A percentile compares a stretch with the other conserved stretches of the same genome.
Conservation (phyloP, 2,797 vertebrate genomes). For the Microctenopoma steveboyesi region DNA sequence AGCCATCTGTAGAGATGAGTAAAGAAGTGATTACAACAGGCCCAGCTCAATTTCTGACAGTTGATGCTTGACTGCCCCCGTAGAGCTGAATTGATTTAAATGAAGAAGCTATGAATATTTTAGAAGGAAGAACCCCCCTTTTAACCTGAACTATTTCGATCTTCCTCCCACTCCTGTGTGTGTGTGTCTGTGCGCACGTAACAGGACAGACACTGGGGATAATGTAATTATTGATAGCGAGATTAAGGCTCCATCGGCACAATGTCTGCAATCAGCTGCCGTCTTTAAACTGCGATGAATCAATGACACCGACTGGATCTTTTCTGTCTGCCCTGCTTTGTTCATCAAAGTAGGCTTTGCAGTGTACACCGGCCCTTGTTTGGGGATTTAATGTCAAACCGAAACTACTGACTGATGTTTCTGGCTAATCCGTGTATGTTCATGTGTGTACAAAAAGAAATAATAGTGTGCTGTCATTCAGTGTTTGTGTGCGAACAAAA, state of each 20-base stretch:
- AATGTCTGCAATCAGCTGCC: constrained; percentile 70
- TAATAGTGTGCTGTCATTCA: constrained; percentile 33
- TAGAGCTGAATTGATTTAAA: constrained; percentile 83
- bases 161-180: constrained; percentile 35
- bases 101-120: constrained; percentile 86
- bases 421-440: constrained; percentile 60
- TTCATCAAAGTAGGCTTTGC: constrained; percentile 79
- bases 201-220: constrained; percentile 37
- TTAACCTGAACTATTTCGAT: constrained; percentile 74
- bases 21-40: constrained; percentile 83
- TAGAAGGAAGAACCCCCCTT: constrained; percentile 66
- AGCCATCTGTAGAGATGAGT: constrained; percentile 82
- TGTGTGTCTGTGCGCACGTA: constrained; percentile 19
- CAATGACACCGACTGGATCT: constrained; percentile 71
- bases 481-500: constrained; percentile 12
- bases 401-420: constrained; percentile 60
- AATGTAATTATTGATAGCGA: constrained; percentile 80
- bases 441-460: constrained; percentile 16
- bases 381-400: constrained; percentile 72
- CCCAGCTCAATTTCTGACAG: constrained; percentile 81
- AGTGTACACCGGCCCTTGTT: constrained; percentile 72
- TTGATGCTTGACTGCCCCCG: constrained; percentile 75
- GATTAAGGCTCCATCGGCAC: constrained; percentile 74
- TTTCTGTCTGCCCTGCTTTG: constrained; percentile 66
- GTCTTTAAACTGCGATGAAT: constrained; percentile 75